phyloP scores from a whole-genome alignment of 2,797 vertebrate genomes.

The Danio albolineatus region DNA sequence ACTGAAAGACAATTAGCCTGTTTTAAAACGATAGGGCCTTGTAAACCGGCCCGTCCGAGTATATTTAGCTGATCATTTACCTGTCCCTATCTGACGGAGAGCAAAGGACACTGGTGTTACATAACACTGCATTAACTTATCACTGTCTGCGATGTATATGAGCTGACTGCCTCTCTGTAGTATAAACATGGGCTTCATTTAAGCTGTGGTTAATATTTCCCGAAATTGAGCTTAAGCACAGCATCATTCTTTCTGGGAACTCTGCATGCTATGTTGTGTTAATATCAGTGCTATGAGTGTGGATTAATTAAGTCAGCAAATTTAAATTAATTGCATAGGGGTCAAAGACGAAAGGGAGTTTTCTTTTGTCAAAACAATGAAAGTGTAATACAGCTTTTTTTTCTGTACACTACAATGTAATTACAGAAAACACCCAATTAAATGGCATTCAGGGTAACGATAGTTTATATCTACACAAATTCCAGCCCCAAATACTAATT shows the following conservation, averaged over 20 bases:
- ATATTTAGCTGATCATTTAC: constrained; percentile 43
- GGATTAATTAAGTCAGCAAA: neutral
- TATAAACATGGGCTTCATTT: constrained; percentile 15
- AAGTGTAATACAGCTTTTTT: too few species aligned
- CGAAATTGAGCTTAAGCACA: neutral
- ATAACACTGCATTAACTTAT: constrained; percentile 25
- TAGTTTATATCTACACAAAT: too few species aligned
- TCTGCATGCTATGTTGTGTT: neutral
- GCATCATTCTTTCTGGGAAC: neutral
- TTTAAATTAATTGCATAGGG: neutral
- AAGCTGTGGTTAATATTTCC: neutral
- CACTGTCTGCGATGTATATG: constrained; percentile 15
- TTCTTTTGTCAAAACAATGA: too few species aligned
- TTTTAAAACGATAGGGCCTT: constrained; percentile 20
- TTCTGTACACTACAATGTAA: too few species aligned
- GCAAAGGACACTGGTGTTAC: constrained; percentile 36
- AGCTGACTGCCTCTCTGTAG: neutral
- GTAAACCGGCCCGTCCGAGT: constrained; percentile 12
- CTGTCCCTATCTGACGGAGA: constrained; percentile 35
- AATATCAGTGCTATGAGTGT: neutral
- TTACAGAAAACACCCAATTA: too few species aligned
- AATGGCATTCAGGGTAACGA: too few species aligned
- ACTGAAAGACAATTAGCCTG: constrained; percentile 34
- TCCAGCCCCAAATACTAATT: too few species aligned
- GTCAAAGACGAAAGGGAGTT: too few species aligned